These are phyloP conservation scores for Tethea ocularis DNA, from an alignment of 2,888 invertebrate genomes.

Conservation along the genomic window DNA sequence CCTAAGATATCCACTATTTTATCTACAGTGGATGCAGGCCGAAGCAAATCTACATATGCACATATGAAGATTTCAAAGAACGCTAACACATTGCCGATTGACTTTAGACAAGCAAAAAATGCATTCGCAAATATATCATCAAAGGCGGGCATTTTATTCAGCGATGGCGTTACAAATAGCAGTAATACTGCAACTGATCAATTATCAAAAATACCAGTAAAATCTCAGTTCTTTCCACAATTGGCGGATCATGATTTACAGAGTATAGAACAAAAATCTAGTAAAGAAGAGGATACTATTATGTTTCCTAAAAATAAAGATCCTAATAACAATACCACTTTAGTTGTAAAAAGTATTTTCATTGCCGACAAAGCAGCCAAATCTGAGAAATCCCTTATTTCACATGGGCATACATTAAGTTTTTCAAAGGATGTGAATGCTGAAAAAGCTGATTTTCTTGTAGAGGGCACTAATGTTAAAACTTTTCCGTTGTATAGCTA, in stretches of 20 bases:
- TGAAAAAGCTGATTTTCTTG: constrained; percentile 55
- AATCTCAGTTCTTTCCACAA: constrained; percentile 56
- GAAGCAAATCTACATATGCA: constrained; percentile 44
- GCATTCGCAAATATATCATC: constrained; percentile 37
- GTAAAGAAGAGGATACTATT: constrained; percentile 39
- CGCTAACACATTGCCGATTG: constrained; percentile 34
- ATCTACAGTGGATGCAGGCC: constrained; percentile 46
- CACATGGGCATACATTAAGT: constrained; percentile 18
- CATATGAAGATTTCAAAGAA: constrained; percentile 39
- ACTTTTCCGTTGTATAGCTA: constrained; percentile 38
- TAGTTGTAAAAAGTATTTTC: constrained; percentile 43
- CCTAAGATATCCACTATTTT: constrained; percentile 58
- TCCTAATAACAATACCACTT: constrained; percentile 32
- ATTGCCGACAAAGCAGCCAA: constrained; percentile 28
- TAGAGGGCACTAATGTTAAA: constrained; percentile 46
- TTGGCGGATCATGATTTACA: constrained; percentile 41
- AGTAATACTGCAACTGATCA: constrained; percentile 38
- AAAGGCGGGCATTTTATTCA: constrained; percentile 26
- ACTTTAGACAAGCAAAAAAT: constrained; percentile 49
- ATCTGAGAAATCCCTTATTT: constrained; percentile 11
- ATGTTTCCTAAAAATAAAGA: constrained; percentile 37
- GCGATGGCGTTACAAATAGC: constrained; percentile 22
- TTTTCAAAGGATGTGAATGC: constrained; percentile 31
- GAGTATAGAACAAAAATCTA: constrained; percentile 39
- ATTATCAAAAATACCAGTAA: constrained; percentile 43